phyloP scores from a whole-genome alignment of 2,797 vertebrate species.

The Coendou prehensilis region DNA sequence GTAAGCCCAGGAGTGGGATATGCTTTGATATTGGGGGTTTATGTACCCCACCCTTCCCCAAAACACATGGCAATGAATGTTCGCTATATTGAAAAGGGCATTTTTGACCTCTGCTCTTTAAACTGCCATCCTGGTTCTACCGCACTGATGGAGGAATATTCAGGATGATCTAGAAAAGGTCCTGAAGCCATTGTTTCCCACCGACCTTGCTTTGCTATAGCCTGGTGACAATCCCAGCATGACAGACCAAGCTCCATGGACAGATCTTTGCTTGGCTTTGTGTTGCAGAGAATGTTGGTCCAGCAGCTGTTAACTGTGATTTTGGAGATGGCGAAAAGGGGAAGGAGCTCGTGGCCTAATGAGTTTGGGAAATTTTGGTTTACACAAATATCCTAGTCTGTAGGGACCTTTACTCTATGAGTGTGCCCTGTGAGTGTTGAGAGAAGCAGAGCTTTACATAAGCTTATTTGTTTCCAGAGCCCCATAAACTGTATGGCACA shows the following conservation, averaged over 20 bases:
- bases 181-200: background rate
- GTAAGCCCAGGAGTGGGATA: rapidly evolving
- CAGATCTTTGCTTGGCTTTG: background rate
- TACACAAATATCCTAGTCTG: background rate
- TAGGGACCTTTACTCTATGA: background rate
- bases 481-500: background rate
- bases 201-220: background rate
- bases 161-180: background rate
- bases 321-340: background rate
- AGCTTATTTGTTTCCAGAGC: background rate
- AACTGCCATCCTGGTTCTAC: background rate
- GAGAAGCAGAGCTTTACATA: background rate
- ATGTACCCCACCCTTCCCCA: background rate
- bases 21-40: background rate
- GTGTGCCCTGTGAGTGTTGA: background rate
- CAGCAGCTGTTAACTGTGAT: background rate
- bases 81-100: background rate
- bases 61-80: background rate
- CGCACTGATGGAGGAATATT: background rate
- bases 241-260: background rate
- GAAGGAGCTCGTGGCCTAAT: background rate
- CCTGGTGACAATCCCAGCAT: background rate
- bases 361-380: background rate
- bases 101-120: background rate
- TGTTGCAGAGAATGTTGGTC: background rate